These are phyloP conservation scores for Siphonodentalium dalli DNA, from an alignment of 2,888 invertebrate genomes.

Conservation along the genomic window DNA sequence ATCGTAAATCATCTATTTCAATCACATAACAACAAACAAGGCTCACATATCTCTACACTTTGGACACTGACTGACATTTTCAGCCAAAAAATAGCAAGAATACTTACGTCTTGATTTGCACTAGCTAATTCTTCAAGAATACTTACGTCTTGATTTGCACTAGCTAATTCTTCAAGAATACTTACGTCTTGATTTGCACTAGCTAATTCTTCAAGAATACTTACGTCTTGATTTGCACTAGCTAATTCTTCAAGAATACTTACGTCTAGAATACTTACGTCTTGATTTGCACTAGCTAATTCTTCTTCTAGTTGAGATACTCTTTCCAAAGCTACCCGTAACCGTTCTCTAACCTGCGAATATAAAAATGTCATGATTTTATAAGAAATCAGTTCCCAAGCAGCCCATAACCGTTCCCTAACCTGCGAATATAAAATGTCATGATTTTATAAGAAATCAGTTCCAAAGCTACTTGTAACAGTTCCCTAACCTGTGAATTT, in stretches of 20 bases:
- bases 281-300: conserved; percentile 92
- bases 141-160: conserved; percentile 94
- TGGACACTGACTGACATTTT: too few species aligned
- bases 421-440: not conserved
- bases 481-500: conserved; percentile 84
- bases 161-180: conserved; percentile 88
- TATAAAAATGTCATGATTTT: conserved; percentile 3
- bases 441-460: conserved; percentile 68
- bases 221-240: conserved; percentile 94
- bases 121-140: conserved; percentile 90
- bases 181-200: conserved; percentile 95
- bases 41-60: too few species aligned
- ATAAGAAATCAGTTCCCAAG: not conserved
- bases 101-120: conserved; percentile 92
- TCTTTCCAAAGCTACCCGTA: conserved; percentile 94
- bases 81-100: too few species aligned
- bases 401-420: not conserved
- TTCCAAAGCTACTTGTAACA: conserved; percentile 94
- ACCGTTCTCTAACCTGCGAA: conserved; percentile 89
- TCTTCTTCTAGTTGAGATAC: conserved; percentile 96
- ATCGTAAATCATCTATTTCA: too few species aligned
- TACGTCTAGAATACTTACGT: conserved; percentile 83
- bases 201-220: conserved; percentile 88
- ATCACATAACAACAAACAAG: too few species aligned
- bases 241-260: conserved; percentile 95